These are phyloP conservation scores for Netelia virgata DNA, from an alignment of 2,888 invertebrate species.

Conservation along the genomic window DNA sequence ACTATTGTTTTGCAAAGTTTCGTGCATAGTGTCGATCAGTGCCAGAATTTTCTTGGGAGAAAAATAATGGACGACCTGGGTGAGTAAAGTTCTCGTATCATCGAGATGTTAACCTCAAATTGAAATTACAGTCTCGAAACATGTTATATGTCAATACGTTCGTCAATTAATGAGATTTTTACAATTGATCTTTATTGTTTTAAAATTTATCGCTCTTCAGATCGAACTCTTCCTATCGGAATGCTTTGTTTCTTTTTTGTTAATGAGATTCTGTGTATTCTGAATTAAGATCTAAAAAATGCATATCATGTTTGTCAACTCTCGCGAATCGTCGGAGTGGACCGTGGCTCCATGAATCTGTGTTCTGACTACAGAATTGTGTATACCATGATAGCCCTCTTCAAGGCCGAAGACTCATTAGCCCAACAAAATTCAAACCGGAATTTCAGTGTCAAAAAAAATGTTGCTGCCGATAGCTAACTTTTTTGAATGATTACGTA, in stretches of 20 bases:
- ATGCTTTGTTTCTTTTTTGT: background rate
- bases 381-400: too few relatives aligned
- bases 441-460: too few relatives aligned
- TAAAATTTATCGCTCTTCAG: background rate
- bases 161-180: background rate
- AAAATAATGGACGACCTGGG: slow-evolving; percentile 65
- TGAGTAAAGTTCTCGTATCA: slow-evolving; percentile 51
- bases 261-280: background rate
- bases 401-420: too few relatives aligned
- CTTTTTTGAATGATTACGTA: too few relatives aligned
- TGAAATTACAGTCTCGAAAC: background rate
- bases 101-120: slow-evolving; percentile 62
- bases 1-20: background rate
- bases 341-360: background rate
- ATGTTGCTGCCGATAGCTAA: too few relatives aligned
- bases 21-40: slow-evolving; percentile 12
- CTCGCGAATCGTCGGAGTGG: background rate
- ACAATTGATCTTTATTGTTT: background rate
- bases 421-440: too few relatives aligned
- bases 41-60: background rate
- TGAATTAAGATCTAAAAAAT: slow-evolving; percentile 16
- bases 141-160: slow-evolving; percentile 4
- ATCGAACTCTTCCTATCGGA: background rate
- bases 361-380: background rate
- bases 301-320: slow-evolving; percentile 54